Evolutionary conservation across 1,140 invertebrate species (phyloP), one percentile per base, ranked within the genome.

Genomic region (Bombus vancouverensis): DNA sequence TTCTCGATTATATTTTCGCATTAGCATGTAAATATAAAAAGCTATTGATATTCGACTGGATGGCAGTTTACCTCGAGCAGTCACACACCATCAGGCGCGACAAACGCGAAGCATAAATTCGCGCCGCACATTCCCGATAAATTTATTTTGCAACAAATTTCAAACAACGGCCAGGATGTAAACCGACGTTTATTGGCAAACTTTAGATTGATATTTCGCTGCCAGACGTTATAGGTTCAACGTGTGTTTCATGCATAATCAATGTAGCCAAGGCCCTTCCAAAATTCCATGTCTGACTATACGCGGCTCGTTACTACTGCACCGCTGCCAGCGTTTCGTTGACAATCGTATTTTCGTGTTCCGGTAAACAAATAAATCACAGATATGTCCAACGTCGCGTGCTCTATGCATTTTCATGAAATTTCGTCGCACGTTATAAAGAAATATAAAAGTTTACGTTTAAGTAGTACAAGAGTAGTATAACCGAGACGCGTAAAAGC

Each of bases 181-280:
- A 83, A 78, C 47, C 32, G 74, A 85, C 76, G 53, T 79, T 80
- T 85, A 85, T 85, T 85, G 83, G 83, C 32, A 80, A 85, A 85
- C 83, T 85, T 85, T 80, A 47, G 76, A 85, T 85, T 85, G 83
- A 85, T 85, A 85, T 85, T 85, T 85, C 53, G 83, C 66, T 80
- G 68, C 34, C 68, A 80, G 76, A 80, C 76, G 68, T 79, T 62
- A 57, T 47, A 72, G 9, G 75, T 39, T 44, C 83, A 47, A 70
- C 66, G 42, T 32, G 62, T 39, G 74, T 53, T 70, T 42, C 81
- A 57, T 72, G 76, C 83, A 80, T 79, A 79, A 80, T 80, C 82
- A 84, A 84, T 68, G 42, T n/a, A 18, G n/a, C 81, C 42, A 57
- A 22, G 47, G 66, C 18, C 39, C 42, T 72, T 53, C n/a, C 37